Evolutionary conservation across 2,888 invertebrate genomes (phyloP), one percentile per base, ranked within the genome.

Genomic region (Cryptops parisi): DNA sequence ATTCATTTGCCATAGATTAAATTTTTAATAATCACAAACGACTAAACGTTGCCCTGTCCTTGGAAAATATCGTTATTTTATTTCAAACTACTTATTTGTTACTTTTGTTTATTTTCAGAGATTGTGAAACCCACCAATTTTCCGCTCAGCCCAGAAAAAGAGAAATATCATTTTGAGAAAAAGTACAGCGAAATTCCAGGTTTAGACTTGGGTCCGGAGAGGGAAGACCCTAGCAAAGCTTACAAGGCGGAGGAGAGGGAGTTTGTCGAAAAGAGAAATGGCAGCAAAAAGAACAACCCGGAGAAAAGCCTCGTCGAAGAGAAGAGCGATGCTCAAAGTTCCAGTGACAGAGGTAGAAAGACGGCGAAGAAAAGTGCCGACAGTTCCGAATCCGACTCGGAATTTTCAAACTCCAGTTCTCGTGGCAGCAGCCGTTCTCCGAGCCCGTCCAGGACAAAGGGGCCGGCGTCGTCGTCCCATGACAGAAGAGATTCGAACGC

Each of bases 141-240:
- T 12, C 25, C 19, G 17, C 53, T 41, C n/a, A 49, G 45, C 39
- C 41, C 48, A 33, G 55, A 55, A 33, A 39, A 47, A 23, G 56
- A 56, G 12, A 49, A 54, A 47, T 56, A 56, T 39, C 56, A 54
- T 44, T 56, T 56, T 26, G 56, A 56, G 40, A 56, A 47, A 24
- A 54, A 54, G 27, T 56, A 54, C 26, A 26, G 6, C 24, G 56
- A 44, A 51, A 56, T 56, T 27, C 56, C 56, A 15, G 56, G 56
- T 21, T 39, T 56, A 33, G 50, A 49, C 40, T 45, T 53, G 1
- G 3, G 23, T 17, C 26, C 40, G 15, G 39, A 24, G 12, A 15
- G 21, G n/a, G 50, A 44, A 22, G 54, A 41, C 12, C 25, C 27
- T 19, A n/a, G n/a, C n/a, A n/a, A n/a, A n/a, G n/a, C n/a, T n/a